Evolutionary conservation across 2,797 vertebrate genomes (phyloP).

Genomic region (Decapterus maruadsi): DNA sequence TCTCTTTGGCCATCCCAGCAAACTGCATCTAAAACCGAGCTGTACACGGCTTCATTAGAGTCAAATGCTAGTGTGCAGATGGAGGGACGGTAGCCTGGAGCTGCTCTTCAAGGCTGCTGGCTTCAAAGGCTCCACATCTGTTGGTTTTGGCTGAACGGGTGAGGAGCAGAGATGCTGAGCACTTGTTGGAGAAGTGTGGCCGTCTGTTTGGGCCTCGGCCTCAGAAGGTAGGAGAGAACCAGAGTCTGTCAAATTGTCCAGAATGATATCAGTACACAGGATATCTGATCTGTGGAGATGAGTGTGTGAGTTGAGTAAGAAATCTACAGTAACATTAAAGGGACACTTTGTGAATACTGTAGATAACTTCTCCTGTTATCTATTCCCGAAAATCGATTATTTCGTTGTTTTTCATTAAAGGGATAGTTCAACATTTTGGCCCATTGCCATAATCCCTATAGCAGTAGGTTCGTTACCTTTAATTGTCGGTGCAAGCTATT

Average conservation of each 20-base stretch:
- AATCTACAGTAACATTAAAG: too few relatives aligned
- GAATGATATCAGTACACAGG: neutral
- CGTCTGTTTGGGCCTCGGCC: slow-evolving; percentile 12
- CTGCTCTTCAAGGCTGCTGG: slow-evolving; percentile 2
- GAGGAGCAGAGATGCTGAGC: slow-evolving; percentile 19
- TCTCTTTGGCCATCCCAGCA: neutral
- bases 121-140: slow-evolving; percentile 35
- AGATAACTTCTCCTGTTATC: too few relatives aligned
- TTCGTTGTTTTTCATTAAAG: too few relatives aligned
- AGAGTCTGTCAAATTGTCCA: neutral
- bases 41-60: slow-evolving; percentile 18
- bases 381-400: too few relatives aligned
- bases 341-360: too few relatives aligned
- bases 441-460: too few relatives aligned
- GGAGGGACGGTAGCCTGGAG: slow-evolving; percentile 4
- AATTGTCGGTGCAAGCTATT: too few relatives aligned
- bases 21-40: slow-evolving; percentile 1
- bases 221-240: slow-evolving; percentile 4
- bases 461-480: too few relatives aligned
- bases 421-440: too few relatives aligned
- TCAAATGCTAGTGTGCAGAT: slow-evolving; percentile 12
- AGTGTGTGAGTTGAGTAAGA: too few relatives aligned
- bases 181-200: slow-evolving; percentile 24
- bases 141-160: slow-evolving; percentile 24
- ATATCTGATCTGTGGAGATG: too few relatives aligned